Percentiles rank a stretch among this genome's conserved stretches.
phyloP scores from a whole-genome alignment of 2,888 invertebrate species.

The Tinea trinotella region DNA sequence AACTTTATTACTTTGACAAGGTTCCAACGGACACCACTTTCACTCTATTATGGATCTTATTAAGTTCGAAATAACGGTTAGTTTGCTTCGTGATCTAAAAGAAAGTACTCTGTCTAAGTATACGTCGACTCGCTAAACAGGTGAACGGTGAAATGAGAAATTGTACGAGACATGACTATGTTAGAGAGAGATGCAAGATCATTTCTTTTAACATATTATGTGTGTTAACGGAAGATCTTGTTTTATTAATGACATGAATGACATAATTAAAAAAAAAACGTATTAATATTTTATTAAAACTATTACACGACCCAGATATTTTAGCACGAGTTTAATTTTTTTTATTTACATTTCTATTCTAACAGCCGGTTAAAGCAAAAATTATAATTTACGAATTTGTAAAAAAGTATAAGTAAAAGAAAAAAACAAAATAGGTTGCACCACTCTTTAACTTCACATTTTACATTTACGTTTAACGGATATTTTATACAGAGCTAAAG shows the following conservation, averaged over 20 bases:
- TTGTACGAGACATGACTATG: conserved; percentile 55
- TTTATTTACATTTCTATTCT: too few species aligned
- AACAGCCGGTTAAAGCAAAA: too few species aligned
- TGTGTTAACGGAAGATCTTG: conserved; percentile 28
- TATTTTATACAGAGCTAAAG: too few species aligned
- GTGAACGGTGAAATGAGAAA: conserved; percentile 73
- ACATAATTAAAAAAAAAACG: conserved; percentile 21
- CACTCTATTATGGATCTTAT: conserved; percentile 23
- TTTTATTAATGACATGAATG: conserved; percentile 34
- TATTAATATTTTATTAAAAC: not conserved
- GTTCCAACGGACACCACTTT: conserved; percentile 30
- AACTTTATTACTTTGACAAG: conserved; percentile 33
- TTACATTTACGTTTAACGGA: too few species aligned
- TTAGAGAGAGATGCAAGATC: conserved; percentile 43
- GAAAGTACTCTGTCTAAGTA: conserved; percentile 42
- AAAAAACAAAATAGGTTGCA: too few species aligned
- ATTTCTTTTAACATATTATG: conserved; percentile 43
- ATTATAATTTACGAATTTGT: too few species aligned
- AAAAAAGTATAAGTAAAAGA: too few species aligned
- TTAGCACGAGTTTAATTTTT: not conserved
- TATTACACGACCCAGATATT: not conserved
- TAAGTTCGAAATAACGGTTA: conserved; percentile 20
- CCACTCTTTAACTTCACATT: too few species aligned
- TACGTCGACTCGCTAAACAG: conserved; percentile 59
- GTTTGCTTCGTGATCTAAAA: not conserved